phyloP scores from a whole-genome alignment of 1,140 invertebrate genomes.

The Heliothis virescens region DNA sequence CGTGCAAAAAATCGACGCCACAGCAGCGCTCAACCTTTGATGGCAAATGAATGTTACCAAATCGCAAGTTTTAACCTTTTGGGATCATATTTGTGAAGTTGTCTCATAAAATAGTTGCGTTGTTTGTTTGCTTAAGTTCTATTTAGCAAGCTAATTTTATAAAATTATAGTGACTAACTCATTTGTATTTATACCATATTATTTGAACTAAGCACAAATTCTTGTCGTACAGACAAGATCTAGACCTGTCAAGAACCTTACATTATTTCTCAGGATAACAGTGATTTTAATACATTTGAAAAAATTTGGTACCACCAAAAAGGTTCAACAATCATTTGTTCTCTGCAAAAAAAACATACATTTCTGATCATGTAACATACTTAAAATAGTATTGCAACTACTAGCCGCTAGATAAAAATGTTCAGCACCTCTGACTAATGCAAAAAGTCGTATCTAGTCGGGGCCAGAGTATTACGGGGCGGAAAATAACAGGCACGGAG shows the following conservation, averaged over 20 bases:
- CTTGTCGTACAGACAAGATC: no score
- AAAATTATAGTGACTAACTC: no score
- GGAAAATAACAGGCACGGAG: slow-evolving; percentile 65
- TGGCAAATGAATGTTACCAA: slow-evolving; percentile 17
- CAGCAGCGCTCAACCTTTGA: slow-evolving; percentile 68
- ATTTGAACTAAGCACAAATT: no score
- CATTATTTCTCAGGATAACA: no score
- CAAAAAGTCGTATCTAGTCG: slow-evolving; percentile 78
- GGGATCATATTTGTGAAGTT: not conserved
- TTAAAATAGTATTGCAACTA: not conserved
- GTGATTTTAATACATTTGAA: no score
- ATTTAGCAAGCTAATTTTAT: not conserved
- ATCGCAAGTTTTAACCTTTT: slow-evolving; percentile 20
- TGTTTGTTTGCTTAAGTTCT: not conserved
- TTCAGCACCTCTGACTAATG: slow-evolving; percentile 72
- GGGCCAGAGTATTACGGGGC: slow-evolving; percentile 69
- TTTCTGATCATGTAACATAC: no score
- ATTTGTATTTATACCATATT: no score
- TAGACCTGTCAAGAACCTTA: no score
- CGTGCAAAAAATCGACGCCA: slow-evolving; percentile 79
- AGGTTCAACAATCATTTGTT: no score
- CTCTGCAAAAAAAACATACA: no score
- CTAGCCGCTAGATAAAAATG: slow-evolving; percentile 57
- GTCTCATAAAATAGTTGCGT: not conserved
- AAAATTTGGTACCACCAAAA: no score